A percentile compares a stretch with the other conserved stretches of the same genome.
Evolutionary conservation across 1,140 invertebrate genomes (phyloP).

Genomic region (Tribolium castaneum): DNA sequence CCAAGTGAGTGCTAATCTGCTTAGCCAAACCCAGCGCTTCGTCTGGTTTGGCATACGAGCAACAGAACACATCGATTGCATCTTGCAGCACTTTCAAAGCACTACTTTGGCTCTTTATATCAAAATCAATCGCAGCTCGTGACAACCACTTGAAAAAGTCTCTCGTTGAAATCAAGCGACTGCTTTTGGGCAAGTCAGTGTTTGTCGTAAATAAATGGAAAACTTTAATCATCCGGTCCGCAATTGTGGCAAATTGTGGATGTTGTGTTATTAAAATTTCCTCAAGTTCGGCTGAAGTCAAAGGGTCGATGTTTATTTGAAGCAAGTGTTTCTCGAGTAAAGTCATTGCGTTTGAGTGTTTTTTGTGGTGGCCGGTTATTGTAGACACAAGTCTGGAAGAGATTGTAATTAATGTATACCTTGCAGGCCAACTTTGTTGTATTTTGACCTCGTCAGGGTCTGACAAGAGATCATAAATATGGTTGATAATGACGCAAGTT

Average conservation of each 20-base stretch:
- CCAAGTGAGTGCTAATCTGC: conserved; percentile 83
- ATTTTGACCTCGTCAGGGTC: no score
- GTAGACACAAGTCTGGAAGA: conserved; percentile 70
- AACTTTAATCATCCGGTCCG: conserved; percentile 83
- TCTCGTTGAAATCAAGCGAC: conserved; percentile 80
- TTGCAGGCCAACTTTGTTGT: no score
- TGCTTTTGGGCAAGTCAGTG: conserved; percentile 65
- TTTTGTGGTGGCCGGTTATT: conserved; percentile 70
- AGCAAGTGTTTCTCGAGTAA: conserved; percentile 86
- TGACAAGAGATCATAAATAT: conserved; percentile 50
- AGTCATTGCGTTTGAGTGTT: conserved; percentile 72
- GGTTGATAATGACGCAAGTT: background rate
- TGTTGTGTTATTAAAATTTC: conserved; percentile 76
- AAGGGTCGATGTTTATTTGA: conserved; percentile 83
- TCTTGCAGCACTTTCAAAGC: conserved; percentile 86
- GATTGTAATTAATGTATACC: no score
- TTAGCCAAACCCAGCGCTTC: conserved; percentile 75
- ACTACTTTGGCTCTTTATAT: conserved; percentile 78
- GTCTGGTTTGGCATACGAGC: conserved; percentile 74
- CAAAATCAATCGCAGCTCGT: conserved; percentile 79
- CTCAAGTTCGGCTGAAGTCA: conserved; percentile 79
- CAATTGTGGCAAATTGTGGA: conserved; percentile 79
- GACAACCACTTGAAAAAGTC: conserved; percentile 95
- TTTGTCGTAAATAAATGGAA: conserved; percentile 84
- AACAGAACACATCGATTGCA: conserved; percentile 92